Conservation (phyloP, 2,113 vertebrate genomes). For the Tringa solitaria region DNA sequence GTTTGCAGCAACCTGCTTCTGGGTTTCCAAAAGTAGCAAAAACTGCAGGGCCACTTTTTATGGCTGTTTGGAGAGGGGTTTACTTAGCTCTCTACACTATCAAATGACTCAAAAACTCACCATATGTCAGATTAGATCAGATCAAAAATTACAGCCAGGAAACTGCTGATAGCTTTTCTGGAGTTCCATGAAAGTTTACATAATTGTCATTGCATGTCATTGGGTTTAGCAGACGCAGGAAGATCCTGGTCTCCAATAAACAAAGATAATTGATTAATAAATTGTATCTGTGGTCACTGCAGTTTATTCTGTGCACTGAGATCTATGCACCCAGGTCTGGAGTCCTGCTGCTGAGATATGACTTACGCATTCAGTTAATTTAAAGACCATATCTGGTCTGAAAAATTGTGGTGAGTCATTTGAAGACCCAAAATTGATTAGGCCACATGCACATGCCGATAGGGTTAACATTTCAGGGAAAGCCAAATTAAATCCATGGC, state of each 20-base stretch:
- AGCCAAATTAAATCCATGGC: background rate
- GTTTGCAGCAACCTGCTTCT: background rate
- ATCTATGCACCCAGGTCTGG: background rate
- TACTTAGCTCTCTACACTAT: background rate
- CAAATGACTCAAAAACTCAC: constrained; percentile 26
- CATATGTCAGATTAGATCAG: constrained; percentile 46
- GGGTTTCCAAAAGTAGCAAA: constrained; percentile 1
- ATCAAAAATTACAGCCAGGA: constrained; percentile 27
- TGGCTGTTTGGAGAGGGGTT: constrained; percentile 10
- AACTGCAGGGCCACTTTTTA: background rate
- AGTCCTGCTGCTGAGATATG: background rate
- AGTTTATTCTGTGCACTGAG: background rate
- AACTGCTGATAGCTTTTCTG: constrained; percentile 21
- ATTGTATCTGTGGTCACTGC: background rate
- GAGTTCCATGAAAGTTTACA: constrained; percentile 35
- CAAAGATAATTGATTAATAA: constrained; percentile 52
- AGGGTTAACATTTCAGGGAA: background rate
- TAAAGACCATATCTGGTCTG: background rate
- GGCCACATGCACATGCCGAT: background rate
- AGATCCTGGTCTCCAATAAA: constrained; percentile 33
- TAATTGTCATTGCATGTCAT: constrained; percentile 39
- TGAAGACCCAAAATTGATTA: background rate
- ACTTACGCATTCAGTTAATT: background rate
- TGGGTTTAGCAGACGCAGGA: constrained; percentile 35
- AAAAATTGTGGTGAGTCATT: background rate